Evolutionary conservation across 1,140 invertebrate species (phyloP), one percentile per base, ranked within the genome.

Genomic region (Scaptomyza pallida): DNA sequence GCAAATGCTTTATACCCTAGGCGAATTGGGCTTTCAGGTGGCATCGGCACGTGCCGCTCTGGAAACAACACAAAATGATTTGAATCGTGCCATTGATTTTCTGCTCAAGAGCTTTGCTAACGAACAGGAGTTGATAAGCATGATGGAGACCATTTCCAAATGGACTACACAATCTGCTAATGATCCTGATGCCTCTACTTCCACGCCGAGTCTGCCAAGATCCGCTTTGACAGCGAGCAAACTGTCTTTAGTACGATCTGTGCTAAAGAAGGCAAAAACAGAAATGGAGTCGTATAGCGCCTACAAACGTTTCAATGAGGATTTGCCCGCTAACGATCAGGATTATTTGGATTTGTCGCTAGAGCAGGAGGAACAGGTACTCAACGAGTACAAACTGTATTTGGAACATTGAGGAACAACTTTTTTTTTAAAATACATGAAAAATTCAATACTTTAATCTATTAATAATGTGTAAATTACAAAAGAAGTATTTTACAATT

Each of bases 341-440:
- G 94, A 94, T 63, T 93, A 95, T 77, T 90, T 95, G 51, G 93
- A 94, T 89, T 86, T 94, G 8, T 92, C 92, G 0, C 89, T 95
- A 3, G 76, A 90, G 3, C 92, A 94, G 54, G 94, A 95, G 80
- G 93, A 94, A 75, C 89, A 93, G 21, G 93, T 94, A 72, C 92
- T 95, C 0, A 92, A 89, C 9, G 93, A 94, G 77, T 95, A 95
- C 86, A 92, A 93, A 75, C 91, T 91, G 0, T 78, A 94, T 6
- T 89, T 95, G 30, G 92, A 92, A 64, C n/a, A n/a, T n/a, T n/a
- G n/a, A n/a, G n/a, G n/a, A n/a, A n/a, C n/a, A n/a, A n/a, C n/a
- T n/a, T n/a, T n/a, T n/a, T n/a, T n/a, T n/a, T n/a, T n/a, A n/a
- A n/a, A n/a, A n/a, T n/a, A n/a, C n/a, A n/a, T n/a, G n/a, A n/a